Base-by-base conservation (phyloP, 2,113 vertebrate genomes). In the Seriola rivoliana region DNA sequence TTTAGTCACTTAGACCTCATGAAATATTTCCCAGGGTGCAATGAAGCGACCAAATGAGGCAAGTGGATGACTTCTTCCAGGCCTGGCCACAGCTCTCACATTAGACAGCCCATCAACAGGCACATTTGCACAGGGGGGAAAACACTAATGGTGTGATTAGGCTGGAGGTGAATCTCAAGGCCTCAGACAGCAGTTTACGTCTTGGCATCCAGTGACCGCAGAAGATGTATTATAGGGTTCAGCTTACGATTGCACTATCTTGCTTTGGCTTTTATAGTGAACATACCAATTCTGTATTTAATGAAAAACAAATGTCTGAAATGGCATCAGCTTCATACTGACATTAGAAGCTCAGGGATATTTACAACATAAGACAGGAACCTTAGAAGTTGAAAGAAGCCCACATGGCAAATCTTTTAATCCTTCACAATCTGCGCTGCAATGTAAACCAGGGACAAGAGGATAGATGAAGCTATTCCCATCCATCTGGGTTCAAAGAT, bases 1-100 rank as follows among this genome's bases (percentile, higher is more conserved):
- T 95, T 95, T 92, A 95, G 94, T 93, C 94, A 95, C 94, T 95
- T 95, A 95, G 90, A 90, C 82, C 92, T 94, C 93, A 95, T 95
- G 90, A 95, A 95, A 94, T 92, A 95, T 95, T 95, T 95, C 93
- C 92, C 76, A 82, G 92, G 68, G 93, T 93, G 93, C 93, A 92
- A 91, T 85, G 93, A 93, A 93, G 93, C 87, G 74, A 82, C 91
- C 85, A 92, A 90, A 90, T 89, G 88, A 91, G 83, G 85, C 58
- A 57, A 92, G 90, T 90, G 91, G 90, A 91, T 82, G 93, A 88
- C 80, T 92, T 90, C 85, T 84, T 90, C 72, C 75, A 72, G 86
- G 88, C 89, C 82, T 88, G 84, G 89, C 86, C 89, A 82, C 81
- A 75, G 89, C 86, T 91, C 81, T 91, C 87, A 80, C 92, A 91